phyloP scores from a whole-genome alignment of 2,113 vertebrate species.

The Litocranius walleri region DNA sequence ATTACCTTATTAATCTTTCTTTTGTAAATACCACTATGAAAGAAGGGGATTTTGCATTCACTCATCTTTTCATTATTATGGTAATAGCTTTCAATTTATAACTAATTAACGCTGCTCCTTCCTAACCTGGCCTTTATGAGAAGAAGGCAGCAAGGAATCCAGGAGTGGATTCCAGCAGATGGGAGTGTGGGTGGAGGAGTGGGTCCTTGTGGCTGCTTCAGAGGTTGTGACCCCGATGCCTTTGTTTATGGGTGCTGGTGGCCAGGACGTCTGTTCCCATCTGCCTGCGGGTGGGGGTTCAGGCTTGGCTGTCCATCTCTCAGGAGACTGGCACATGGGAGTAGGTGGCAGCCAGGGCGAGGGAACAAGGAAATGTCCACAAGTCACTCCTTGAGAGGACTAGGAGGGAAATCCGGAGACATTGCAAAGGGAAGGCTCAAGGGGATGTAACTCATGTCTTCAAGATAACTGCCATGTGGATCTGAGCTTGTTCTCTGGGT shows the following conservation, averaged over 20 bases:
- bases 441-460: neutral
- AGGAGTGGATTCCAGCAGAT: neutral
- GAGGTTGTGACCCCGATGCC: neutral
- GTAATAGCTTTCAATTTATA: slow-evolving; percentile 79
- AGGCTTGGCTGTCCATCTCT: neutral
- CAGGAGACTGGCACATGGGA: neutral
- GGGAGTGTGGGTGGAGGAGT: neutral
- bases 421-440: neutral
- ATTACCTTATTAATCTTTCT: slow-evolving; percentile 69
- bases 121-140: slow-evolving; percentile 64
- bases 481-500: neutral
- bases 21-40: slow-evolving; percentile 72
- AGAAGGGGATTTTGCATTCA: slow-evolving; percentile 64
- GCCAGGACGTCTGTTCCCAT: neutral
- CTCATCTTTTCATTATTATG: slow-evolving; percentile 75
- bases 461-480: neutral
- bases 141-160: neutral
- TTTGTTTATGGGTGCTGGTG: neutral
- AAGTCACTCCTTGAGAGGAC: neutral
- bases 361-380: neutral
- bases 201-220: neutral
- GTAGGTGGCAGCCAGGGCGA: neutral
- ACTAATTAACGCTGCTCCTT: slow-evolving; percentile 74
- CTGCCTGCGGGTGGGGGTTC: neutral
- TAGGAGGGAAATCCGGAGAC: neutral